These are phyloP conservation scores for Darevskia nairensis DNA, from an alignment of 2,797 vertebrate species.

Conservation along the genomic window DNA sequence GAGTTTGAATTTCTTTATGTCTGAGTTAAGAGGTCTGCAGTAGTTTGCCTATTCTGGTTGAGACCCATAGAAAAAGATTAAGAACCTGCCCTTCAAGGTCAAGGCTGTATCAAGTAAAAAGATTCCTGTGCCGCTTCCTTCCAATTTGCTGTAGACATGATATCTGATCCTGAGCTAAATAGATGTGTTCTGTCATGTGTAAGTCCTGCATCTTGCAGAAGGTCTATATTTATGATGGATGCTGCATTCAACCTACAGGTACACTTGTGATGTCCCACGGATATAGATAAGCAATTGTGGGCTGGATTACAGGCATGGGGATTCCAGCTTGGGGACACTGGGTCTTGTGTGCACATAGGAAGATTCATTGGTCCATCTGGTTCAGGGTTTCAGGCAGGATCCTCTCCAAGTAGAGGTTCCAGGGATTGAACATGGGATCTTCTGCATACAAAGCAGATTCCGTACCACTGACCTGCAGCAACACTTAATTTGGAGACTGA, in stretches of 20 bases:
- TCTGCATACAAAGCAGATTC: background rate
- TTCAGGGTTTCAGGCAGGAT: too few species aligned
- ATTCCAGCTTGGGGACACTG: too few species aligned
- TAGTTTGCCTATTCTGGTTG: background rate
- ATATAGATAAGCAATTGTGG: background rate
- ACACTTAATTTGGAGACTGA: background rate
- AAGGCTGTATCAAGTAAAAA: background rate
- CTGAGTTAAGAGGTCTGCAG: background rate
- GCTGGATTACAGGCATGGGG: background rate
- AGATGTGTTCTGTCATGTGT: background rate
- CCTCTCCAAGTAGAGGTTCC: background rate
- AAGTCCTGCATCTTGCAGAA: background rate
- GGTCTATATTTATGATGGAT: background rate
- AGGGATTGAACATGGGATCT: background rate
- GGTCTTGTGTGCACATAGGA: too few species aligned
- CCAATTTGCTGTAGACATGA: background rate
- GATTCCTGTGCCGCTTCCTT: background rate
- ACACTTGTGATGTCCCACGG: too few species aligned
- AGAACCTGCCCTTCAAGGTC: background rate
- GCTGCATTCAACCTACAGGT: background rate
- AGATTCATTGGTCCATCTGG: too few species aligned
- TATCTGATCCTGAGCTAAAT: background rate
- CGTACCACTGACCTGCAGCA: background rate
- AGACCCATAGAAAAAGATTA: background rate
- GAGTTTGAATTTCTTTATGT: background rate